Conservation (phyloP, 1,140 invertebrate species). For the Caenorhabditis elegans region WBcel235 BX284604.4:7311001-7311500, state of each 20-base stretch:
- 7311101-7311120: no score
- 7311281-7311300: conserved; percentile 4
- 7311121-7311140: no score
- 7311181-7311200: conserved; percentile 10
- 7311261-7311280: neutral
- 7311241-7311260: neutral
- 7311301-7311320: neutral
- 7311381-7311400: conserved; percentile 30
- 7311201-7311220: conserved; percentile 5
- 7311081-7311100: no score
- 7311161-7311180: neutral
- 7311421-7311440: neutral
- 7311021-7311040: no score
- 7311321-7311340: conserved; percentile 24
- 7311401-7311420: conserved; percentile 22
- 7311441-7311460: neutral
- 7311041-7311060: no score
- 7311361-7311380: conserved; percentile 1
- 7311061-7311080: no score
- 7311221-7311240: conserved; percentile 1
- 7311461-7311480: neutral
- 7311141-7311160: neutral
- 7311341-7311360: conserved; percentile 11
- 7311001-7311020: no score
- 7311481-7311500: neutral